Evolutionary conservation across 2,797 vertebrate genomes (phyloP), one percentile per base, ranked within the genome.

Genomic region (Tokudaia muenninki): DNA sequence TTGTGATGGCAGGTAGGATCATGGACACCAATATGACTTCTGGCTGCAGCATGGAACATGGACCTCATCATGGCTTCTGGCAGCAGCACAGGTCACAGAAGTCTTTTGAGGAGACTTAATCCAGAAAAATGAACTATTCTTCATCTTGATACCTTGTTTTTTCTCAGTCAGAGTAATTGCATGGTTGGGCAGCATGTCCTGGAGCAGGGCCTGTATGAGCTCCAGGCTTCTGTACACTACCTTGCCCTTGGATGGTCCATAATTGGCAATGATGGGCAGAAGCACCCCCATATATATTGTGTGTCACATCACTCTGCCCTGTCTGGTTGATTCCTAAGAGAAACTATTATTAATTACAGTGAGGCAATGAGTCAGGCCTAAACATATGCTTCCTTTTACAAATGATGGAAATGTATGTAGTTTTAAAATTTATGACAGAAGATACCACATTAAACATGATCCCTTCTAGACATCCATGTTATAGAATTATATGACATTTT

Each of bases 311-410:
- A 13, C 52, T 34, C 21, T 37, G 13, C 19, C 79, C 34, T 14
- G 2, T 34, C 22, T 57, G 34, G 34, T 37, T 57, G 52, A 81
- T n/a, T 57, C 34, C 52, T n/a, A 57, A 67, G 65, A 78, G 34
- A 17, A 44, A n/a, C 24, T 37, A 21, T 52, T 89, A 86, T 91
- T 74, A 94, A 93, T 97, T 79, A 94, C 9, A 90, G 10, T 59
- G 72, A 91, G 47, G 75, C 14, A 88, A 67, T 1, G 57, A 1
- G 12, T 92, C 37, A 52, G 41, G 24, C 47, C 44, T 91, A n/a
- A 55, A 67, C 11, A 12, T 55, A 16, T 50, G 19, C 6, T 90
- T 19, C 34, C 47, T 74, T 74, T n/a, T 75, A 24, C 63, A 94
- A 92, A 91, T 87, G 29, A 61, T 91, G 50, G 77, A 95, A 89